A percentile compares a stretch with the other conserved stretches of the same genome.
Evolutionary conservation across 2,888 invertebrate species (phyloP).

Genomic region (Monoplex corrugatus): DNA sequence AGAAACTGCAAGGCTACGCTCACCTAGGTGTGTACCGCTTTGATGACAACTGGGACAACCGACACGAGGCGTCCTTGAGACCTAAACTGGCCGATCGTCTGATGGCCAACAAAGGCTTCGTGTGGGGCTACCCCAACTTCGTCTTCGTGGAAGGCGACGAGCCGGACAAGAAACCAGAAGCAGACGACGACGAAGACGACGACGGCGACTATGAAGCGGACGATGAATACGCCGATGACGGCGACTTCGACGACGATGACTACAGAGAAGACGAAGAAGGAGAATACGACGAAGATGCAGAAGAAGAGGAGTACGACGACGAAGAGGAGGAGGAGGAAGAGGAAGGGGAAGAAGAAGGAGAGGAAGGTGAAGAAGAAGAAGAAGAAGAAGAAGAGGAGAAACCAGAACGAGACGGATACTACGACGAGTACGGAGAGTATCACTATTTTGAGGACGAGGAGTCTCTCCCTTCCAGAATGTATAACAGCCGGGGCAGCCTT

Average conservation of each 20-base stretch:
- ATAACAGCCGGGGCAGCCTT: constrained; percentile 23
- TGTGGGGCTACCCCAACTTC: constrained; percentile 42
- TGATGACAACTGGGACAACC: constrained; percentile 40
- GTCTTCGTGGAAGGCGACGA: constrained; percentile 37
- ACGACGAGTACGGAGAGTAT: constrained; percentile 36
- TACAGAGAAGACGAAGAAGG: background rate
- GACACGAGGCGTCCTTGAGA: constrained; percentile 13
- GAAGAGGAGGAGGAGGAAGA: background rate
- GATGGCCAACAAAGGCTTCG: constrained; percentile 41
- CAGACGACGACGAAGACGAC: background rate
- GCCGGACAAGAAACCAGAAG: background rate
- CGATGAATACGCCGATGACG: background rate
- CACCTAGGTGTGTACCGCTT: constrained; percentile 43
- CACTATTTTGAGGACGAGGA: constrained; percentile 22
- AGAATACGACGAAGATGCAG: background rate
- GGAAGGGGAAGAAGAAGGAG: background rate
- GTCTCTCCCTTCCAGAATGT: constrained; percentile 5
- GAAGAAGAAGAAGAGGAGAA: constrained; percentile 17
- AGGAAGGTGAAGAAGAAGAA: background rate
- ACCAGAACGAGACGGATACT: constrained; percentile 28
- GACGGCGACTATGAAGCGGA: constrained; percentile 1
- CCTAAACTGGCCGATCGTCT: constrained; percentile 38
- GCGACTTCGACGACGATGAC: background rate
- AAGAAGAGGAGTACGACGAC: background rate
- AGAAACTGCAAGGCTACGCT: constrained; percentile 36